Evolutionary conservation across 2,888 invertebrate species (phyloP).

Genomic region (Linnaemya vulpina): DNA sequence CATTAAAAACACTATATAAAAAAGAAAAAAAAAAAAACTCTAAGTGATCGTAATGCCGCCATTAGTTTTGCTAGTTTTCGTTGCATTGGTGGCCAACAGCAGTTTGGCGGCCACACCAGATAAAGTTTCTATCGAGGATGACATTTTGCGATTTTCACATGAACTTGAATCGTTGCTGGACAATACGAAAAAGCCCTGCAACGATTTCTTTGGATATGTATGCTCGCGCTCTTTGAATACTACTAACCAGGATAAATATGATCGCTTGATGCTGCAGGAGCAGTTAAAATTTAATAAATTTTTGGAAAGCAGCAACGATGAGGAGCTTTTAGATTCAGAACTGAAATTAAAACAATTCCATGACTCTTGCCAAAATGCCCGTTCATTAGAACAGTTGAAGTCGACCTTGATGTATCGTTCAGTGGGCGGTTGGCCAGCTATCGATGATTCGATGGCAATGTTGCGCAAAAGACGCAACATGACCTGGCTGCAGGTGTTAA

Average conservation of each 20-base stretch:
- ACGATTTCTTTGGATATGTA: conserved; percentile 80
- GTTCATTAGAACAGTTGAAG: conserved; percentile 77
- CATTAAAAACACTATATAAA: background rate
- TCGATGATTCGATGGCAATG: conserved; percentile 74
- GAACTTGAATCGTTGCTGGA: conserved; percentile 78
- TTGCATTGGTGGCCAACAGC: conserved; percentile 11
- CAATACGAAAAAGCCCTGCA: conserved; percentile 76
- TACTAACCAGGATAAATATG: conserved; percentile 72
- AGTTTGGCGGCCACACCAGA: conserved; percentile 30
- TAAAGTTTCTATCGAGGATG: conserved; percentile 74
- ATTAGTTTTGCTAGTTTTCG: background rate
- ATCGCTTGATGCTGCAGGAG: conserved; percentile 74
- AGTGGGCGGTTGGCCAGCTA: conserved; percentile 81
- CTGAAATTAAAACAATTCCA: conserved; percentile 79
- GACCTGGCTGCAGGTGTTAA: conserved; percentile 78
- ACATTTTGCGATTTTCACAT: conserved; percentile 76
- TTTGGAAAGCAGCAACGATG: conserved; percentile 74
- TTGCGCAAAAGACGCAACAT: conserved; percentile 74
- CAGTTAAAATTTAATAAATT: conserved; percentile 77
- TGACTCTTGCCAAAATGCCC: conserved; percentile 77
- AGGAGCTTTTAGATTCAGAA: conserved; percentile 78
- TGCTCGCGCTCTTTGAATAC: conserved; percentile 76
- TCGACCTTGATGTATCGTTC: conserved; percentile 77
- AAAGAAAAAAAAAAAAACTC: background rate
- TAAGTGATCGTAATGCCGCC: conserved; percentile 6